These are phyloP conservation scores for Apodemus sylvaticus DNA, from an alignment of 2,113 vertebrate species.

Conservation along the genomic window DNA sequence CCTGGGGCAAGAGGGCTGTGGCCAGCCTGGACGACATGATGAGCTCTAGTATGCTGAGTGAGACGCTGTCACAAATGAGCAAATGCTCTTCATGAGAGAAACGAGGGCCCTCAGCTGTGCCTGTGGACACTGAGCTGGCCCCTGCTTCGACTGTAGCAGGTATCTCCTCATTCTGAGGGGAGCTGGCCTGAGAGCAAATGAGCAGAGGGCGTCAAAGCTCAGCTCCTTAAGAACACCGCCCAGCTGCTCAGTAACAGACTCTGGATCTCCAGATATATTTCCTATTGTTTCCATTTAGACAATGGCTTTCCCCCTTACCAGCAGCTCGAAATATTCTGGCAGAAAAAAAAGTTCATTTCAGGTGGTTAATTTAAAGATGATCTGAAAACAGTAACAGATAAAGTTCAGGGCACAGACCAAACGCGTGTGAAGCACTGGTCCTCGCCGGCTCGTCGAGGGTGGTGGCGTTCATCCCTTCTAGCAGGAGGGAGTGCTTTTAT, in stretches of 20 bases:
- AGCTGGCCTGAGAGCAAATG: not conserved
- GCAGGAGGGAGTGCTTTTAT: not conserved
- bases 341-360: not conserved
- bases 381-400: not conserved
- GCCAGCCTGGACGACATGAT: not conserved
- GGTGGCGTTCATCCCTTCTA: not conserved
- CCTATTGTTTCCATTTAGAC: not conserved
- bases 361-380: constrained; percentile 23
- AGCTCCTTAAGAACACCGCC: not conserved
- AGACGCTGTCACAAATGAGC: not conserved
- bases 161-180: not conserved
- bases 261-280: not conserved
- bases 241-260: not conserved
- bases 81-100: not conserved
- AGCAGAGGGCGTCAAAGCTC: not conserved
- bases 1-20: not conserved
- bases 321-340: constrained; percentile 36
- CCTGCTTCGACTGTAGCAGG: not conserved
- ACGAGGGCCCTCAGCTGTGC: not conserved
- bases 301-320: not conserved
- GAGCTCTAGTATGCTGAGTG: not conserved
- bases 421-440: not conserved
- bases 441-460: not conserved
- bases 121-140: not conserved
- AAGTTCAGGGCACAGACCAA: not conserved